These are phyloP conservation scores for Stegostoma tigrinum DNA, from an alignment of 2,113 vertebrate genomes.

Conservation along the genomic window DNA sequence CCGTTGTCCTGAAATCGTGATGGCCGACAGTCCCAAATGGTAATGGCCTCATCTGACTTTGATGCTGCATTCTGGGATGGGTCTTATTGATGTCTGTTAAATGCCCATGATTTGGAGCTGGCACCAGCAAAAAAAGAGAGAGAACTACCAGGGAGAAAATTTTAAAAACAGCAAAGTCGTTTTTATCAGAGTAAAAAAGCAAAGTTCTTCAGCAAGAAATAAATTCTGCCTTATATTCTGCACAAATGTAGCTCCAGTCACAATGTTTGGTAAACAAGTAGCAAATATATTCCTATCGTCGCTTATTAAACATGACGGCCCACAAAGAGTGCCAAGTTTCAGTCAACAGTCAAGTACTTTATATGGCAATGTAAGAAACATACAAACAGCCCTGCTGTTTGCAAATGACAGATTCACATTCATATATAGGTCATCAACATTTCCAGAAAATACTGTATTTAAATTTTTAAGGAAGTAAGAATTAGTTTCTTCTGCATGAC, in stretches of 20 bases:
- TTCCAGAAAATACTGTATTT: neutral
- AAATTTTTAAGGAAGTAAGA: neutral
- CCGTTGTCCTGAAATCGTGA: neutral
- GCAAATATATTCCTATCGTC: neutral
- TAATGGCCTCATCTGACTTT: neutral
- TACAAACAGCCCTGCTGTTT: neutral
- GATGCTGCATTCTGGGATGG: neutral
- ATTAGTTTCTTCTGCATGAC: neutral
- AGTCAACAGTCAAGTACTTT: neutral
- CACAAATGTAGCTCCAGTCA: neutral
- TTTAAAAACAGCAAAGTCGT: neutral
- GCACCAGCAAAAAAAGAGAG: neutral
- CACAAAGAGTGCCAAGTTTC: neutral
- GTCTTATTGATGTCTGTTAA: neutral
- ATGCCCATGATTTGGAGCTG: too few species aligned
- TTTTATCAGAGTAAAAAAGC: neutral
- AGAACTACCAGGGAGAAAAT: too few species aligned
- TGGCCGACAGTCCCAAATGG: neutral
- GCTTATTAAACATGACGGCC: neutral
- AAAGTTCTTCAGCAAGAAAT: neutral
- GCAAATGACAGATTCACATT: neutral
- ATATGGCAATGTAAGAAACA: neutral
- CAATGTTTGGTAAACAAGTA: neutral
- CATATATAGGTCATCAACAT: neutral
- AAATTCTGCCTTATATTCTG: neutral